Conservation (phyloP, 2,797 vertebrate species). For the Diceros bicornis region DNA sequence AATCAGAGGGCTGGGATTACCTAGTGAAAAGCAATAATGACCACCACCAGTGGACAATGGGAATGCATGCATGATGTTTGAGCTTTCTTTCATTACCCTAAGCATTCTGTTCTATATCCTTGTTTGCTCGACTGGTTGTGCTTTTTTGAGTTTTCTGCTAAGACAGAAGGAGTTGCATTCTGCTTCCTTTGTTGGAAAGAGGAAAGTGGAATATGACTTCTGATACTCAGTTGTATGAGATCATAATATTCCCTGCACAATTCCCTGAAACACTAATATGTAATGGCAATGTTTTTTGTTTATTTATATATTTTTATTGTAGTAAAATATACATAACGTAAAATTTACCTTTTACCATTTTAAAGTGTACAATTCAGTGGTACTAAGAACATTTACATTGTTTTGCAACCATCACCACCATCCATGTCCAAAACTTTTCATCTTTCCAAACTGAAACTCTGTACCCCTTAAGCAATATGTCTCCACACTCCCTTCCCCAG, state of each 20-base stretch:
- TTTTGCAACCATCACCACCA: not conserved
- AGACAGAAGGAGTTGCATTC: not conserved
- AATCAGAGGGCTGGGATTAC: not conserved
- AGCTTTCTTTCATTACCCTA: not conserved
- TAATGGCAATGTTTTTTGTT: not conserved
- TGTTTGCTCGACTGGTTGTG: not conserved
- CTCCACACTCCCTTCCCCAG: accelerated
- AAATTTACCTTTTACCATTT: not conserved
- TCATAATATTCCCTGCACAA: not conserved
- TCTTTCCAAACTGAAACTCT: not conserved
- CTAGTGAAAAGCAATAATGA: not conserved
- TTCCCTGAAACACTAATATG: not conserved
- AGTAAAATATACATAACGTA: not conserved
- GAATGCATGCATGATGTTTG: not conserved
- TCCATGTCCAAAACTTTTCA: not conserved
- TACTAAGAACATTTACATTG: not conserved
- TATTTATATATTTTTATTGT: not conserved
- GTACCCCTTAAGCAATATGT: not conserved
- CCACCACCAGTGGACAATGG: too few species aligned
- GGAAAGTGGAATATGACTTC: not conserved
- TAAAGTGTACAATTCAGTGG: not conserved
- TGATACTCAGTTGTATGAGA: not conserved
- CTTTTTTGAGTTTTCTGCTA: not conserved
- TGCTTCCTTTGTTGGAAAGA: not conserved
- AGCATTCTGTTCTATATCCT: not conserved